Base-by-base conservation (phyloP, 2,797 vertebrate species). In the Denticeps clupeoides region DNA sequence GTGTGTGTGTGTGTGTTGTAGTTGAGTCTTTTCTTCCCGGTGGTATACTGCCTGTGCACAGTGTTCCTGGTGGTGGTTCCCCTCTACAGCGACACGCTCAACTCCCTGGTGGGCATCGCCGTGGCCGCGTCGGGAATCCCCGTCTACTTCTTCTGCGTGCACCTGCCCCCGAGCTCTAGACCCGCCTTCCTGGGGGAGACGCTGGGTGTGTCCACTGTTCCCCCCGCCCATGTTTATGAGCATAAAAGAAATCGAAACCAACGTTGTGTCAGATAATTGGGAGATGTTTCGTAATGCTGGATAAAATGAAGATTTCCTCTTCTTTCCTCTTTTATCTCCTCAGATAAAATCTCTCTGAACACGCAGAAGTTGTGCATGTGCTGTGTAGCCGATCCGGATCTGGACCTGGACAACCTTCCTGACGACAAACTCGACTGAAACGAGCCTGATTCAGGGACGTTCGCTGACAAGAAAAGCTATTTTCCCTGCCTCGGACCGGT, bases 1-100 rank as follows among this genome's bases (percentile, higher is more conserved):
- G 26, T 51, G 41, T 49, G 41, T 45, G n/a, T 45, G n/a, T 35
- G 7, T 12, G 44, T 7, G 28, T 47, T 56, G 35, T 62, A 89
- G 87, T 68, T 89, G 22, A 79, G 79, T 31, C 70, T 88, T 62
- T 85, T 89, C 63, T 89, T 87, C 64, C 87, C 87, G 0, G 63
- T 88, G 12, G 67, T 83, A 25, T 89, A 81, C 72, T 86, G 86
- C 51, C 0, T 85, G 29, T 89, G 84, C 68, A 84, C 58, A 2
- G 1, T 87, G 6, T 87, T 87, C 64, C 75, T 89, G 58, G 83
- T 89, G 49, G 77, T 86, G 29, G 80, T 88, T 31, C 86, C 86
- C 0, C 82, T 89, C 51, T 89, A 78, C 78, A 87, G 83, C 4
- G 85, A 89, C 68, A 81, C 82, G 19, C 44, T 84, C 32, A 87